Evolutionary conservation across 2,113 vertebrate genomes (phyloP), one percentile per base, ranked within the genome.

Genomic region (Callocephalon fimbriatum): DNA sequence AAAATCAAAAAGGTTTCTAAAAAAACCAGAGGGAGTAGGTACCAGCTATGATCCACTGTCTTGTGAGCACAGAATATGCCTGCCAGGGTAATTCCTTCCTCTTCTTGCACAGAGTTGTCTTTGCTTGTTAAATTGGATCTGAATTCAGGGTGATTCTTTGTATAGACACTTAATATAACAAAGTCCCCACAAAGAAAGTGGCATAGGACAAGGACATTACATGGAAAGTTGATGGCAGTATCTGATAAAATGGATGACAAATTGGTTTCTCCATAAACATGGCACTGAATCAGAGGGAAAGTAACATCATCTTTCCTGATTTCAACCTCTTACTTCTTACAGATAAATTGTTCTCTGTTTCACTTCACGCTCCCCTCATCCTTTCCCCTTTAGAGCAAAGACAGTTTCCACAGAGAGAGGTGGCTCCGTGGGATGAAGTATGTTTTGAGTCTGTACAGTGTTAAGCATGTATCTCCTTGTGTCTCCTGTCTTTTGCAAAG

Each of bases 231-330:
- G 42, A 88, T 0, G 3, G 47, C 35, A 59, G 38, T 35, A 59
- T 71, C 35, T 51, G 47, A 86, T 75, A 84, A 15, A 67, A 86
- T 35, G 72, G n/a, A 77, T 88, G 72, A 96, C 89, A 96, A 90
- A 77, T 27, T 27, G 10, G 23, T 88, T 93, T 86, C 87, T 86
- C 48, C 65, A 65, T 72, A 82, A 89, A 92, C 0, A 4, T 45
- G n/a, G 22, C 81, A 31, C 44, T 76, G 82, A 92, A 66, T 22
- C 80, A 76, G 50, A 88, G 6, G 32, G 29, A 71, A 93, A 70
- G 45, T 25, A 93, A 71, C 3, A 3, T 61, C 67, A 25, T 56
- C 59, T 87, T 90, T 88, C 56, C 68, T 56, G 29, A 59, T 88
- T 80, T 92, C 54, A 67, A 5, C 51, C 32, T 76, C 62, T 84